Conservation (phyloP, 2,113 vertebrate genomes). For the Odobenus rosmarus region DNA sequence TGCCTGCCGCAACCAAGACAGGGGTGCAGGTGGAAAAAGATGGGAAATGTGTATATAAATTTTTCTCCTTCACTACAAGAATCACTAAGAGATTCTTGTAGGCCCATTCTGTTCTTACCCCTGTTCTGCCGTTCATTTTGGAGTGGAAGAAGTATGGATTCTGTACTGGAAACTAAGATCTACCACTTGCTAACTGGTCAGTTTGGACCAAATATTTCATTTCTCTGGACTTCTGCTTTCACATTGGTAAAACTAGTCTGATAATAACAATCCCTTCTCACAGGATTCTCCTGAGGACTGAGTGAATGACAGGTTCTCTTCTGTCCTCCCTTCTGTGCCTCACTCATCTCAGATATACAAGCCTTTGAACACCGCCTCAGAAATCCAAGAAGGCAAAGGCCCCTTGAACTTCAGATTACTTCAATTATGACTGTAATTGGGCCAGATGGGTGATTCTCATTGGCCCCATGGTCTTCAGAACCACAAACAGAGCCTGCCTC, state of each 20-base stretch:
- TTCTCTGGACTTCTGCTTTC: slow-evolving; percentile 10
- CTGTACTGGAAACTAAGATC: neutral
- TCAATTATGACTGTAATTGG: neutral
- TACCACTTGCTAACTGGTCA: neutral
- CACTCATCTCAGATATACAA: neutral
- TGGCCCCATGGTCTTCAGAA: neutral
- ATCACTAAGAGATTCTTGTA: slow-evolving; percentile 4
- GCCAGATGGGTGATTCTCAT: neutral
- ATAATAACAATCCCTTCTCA: neutral
- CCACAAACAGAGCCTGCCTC: neutral
- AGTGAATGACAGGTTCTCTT: neutral
- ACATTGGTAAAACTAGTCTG: neutral
- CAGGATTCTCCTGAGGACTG: neutral
- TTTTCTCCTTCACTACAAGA: neutral
- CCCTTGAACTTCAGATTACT: neutral
- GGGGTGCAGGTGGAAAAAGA: neutral
- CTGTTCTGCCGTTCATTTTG: neutral
- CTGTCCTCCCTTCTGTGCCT: neutral
- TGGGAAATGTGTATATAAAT: neutral
- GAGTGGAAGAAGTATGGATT: neutral
- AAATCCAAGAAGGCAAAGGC: neutral
- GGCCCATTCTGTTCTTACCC: neutral
- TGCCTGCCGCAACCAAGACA: neutral
- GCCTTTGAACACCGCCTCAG: neutral
- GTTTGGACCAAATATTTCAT: neutral